Percentiles rank a stretch among this genome's conserved stretches.
Conservation (phyloP, 2,113 vertebrate species). For the Catharus bicknelli region DNA sequence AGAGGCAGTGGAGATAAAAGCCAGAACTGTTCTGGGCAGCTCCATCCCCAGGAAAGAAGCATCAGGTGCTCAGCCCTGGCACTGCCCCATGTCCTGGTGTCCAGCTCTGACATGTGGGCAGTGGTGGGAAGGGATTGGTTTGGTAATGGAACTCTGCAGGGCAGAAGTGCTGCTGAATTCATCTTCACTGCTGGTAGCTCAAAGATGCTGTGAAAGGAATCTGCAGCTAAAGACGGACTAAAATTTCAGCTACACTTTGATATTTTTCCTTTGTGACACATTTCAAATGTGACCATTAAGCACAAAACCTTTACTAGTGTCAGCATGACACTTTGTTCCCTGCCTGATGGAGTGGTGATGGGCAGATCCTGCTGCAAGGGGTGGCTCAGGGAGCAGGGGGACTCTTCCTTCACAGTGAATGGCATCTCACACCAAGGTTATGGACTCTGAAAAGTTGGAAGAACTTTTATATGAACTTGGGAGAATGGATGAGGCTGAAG, state of each 20-base stretch:
- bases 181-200: accelerated
- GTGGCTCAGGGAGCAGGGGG: accelerated
- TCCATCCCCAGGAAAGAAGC: not conserved
- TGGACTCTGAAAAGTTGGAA: not conserved
- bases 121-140: not conserved
- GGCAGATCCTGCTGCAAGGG: not conserved
- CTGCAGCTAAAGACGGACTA: not conserved
- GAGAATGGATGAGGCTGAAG: not conserved
- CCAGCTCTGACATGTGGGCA: accelerated
- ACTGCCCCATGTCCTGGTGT: accelerated
- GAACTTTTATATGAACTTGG: not conserved
- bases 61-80: not conserved
- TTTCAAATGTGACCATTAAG: not conserved
- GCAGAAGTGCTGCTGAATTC: not conserved
- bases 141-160: not conserved
- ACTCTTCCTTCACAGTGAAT: not conserved
- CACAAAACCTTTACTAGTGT: accelerated
- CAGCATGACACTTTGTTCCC: not conserved
- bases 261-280: not conserved
- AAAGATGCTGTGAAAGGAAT: not conserved
- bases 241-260: not conserved
- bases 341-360: not conserved
- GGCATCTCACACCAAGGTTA: not conserved
- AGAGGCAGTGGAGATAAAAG: not conserved
- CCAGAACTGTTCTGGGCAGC: not conserved